phyloP scores from a whole-genome alignment of 2,113 vertebrate genomes.

The Ciconia stormi region DNA sequence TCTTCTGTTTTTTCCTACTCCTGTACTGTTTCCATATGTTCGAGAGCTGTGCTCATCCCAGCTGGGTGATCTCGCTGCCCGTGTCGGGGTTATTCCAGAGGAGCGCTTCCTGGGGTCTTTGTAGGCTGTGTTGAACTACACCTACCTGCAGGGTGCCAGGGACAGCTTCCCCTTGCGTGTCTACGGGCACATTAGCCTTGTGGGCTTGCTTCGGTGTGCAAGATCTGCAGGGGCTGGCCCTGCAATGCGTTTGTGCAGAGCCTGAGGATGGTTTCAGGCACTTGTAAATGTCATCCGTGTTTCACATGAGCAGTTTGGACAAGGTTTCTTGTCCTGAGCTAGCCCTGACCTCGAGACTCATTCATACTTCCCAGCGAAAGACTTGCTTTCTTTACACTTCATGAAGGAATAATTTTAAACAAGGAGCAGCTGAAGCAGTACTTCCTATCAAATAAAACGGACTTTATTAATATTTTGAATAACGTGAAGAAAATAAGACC shows the following conservation, averaged over 20 bases:
- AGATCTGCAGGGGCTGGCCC: background rate
- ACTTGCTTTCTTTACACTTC: background rate
- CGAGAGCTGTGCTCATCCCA: fast-evolving
- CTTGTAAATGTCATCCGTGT: background rate
- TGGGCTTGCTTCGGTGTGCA: background rate
- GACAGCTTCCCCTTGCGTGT: background rate
- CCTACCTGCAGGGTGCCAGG: fast-evolving
- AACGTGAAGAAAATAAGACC: background rate
- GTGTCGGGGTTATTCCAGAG: fast-evolving
- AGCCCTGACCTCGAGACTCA: background rate
- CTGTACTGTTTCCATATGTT: fast-evolving
- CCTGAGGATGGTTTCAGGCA: background rate
- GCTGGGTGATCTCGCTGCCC: fast-evolving
- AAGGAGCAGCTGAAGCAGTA: background rate
- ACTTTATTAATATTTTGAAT: background rate
- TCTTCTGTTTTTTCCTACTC: background rate
- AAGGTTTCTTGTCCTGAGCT: background rate
- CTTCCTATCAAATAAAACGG: background rate
- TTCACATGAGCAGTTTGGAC: background rate
- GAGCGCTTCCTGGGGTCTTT: too few relatives aligned
- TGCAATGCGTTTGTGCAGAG: background rate
- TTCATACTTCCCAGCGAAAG: background rate
- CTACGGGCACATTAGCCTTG: too few relatives aligned
- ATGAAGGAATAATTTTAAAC: background rate
- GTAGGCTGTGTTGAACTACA: background rate